phyloP scores from a whole-genome alignment of 2,888 invertebrate genomes.

The Crioceris asparagi region DNA sequence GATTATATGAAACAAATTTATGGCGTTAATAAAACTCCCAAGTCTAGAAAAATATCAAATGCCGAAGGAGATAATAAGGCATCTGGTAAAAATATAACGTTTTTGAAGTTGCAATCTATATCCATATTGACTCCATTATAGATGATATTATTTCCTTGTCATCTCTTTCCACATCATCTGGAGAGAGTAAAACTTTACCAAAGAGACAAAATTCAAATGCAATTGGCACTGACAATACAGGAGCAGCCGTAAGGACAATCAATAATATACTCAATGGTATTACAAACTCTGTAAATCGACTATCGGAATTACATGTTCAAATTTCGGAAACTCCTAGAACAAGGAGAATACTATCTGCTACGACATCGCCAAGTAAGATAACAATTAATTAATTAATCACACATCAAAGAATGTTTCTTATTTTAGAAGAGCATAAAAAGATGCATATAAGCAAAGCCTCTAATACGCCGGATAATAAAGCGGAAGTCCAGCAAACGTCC shows the following conservation, averaged over 20 bases:
- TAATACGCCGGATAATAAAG: too few relatives aligned
- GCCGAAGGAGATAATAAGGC: constrained; percentile 6
- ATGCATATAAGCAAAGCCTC: too few relatives aligned
- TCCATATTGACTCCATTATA: constrained; percentile 3
- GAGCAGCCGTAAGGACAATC: constrained; percentile 32
- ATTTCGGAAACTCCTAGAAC: constrained; percentile 19
- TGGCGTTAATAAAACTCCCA: constrained; percentile 13
- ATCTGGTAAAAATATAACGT: constrained; percentile 9
- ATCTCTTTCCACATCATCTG: constrained; percentile 6
- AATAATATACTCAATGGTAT: constrained; percentile 35
- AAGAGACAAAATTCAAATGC: constrained; percentile 27
- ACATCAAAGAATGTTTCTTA: too few relatives aligned
- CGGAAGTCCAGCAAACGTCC: too few relatives aligned
- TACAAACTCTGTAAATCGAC: constrained; percentile 33
- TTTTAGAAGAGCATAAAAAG: too few relatives aligned
- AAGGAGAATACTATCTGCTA: constrained; percentile 5
- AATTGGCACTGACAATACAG: constrained; percentile 31
- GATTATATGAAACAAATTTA: constrained; percentile 38
- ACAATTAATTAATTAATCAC: too few relatives aligned
- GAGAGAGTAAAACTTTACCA: constrained; percentile 7
- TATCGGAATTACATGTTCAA: constrained; percentile 29
- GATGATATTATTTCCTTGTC: constrained; percentile 7
- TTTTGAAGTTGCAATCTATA: not conserved
- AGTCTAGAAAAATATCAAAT: constrained; percentile 17
- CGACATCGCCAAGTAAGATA: too few relatives aligned